Conservation (phyloP, 2,113 vertebrate species). For the Solenodon paradoxus region DNA sequence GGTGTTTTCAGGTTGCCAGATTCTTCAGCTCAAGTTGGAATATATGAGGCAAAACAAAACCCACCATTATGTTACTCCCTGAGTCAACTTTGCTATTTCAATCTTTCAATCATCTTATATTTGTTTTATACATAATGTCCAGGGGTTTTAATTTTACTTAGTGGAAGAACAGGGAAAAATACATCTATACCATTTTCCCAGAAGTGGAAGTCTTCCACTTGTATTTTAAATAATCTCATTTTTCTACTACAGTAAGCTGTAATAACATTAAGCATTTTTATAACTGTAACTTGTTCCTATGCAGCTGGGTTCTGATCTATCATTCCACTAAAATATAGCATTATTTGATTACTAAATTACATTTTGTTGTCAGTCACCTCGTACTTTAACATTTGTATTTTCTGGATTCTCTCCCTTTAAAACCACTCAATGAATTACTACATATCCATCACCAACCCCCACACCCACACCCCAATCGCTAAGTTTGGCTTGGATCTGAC, state of each 20-base stretch:
- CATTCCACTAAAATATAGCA: not conserved
- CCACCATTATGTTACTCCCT: not conserved
- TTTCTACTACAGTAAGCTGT: not conserved
- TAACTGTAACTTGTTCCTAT: not conserved
- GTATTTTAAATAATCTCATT: not conserved
- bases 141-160: not conserved
- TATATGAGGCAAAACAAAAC: not conserved
- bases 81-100: not conserved
- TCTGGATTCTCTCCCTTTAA: not conserved
- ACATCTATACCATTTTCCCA: not conserved
- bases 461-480: not conserved
- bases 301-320: not conserved
- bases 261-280: conserved; percentile 21
- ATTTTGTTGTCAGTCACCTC: not conserved
- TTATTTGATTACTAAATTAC: conserved; percentile 3
- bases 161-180: not conserved
- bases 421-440: not conserved
- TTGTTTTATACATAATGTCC: too few species aligned
- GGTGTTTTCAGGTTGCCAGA: not conserved
- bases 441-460: not conserved
- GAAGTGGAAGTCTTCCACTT: not conserved
- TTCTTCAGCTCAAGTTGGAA: not conserved
- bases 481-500: not conserved
- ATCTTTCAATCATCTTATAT: too few species aligned
- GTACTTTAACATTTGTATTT: not conserved